Evolutionary conservation across 2,113 vertebrate species (phyloP).

Genomic region (Rattus rattus): DNA sequence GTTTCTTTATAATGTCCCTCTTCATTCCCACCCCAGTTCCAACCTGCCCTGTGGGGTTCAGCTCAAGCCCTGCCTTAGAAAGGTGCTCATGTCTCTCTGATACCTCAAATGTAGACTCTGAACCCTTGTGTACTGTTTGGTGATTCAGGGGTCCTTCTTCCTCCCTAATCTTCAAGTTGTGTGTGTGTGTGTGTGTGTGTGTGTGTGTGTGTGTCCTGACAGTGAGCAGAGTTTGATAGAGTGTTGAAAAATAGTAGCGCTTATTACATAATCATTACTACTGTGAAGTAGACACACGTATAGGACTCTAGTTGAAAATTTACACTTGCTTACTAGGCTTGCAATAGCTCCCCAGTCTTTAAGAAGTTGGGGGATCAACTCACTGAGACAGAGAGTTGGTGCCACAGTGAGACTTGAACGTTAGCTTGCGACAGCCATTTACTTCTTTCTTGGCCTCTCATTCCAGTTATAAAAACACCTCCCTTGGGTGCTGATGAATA

Average conservation of each 20-base stretch:
- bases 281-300: not conserved
- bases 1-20: not conserved
- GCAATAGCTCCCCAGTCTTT: not conserved
- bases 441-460: not conserved
- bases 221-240: not conserved
- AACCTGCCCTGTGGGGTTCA: rapidly evolving
- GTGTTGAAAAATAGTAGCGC: not conserved
- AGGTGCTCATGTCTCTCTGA: not conserved
- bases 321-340: not conserved
- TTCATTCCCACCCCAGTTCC: not conserved
- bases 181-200: not conserved
- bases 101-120: not conserved
- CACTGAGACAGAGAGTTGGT: not conserved
- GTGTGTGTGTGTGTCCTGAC: too few species aligned
- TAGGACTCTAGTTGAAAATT: slow-evolving; percentile 25
- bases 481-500: slow-evolving; percentile 58
- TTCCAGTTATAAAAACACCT: slow-evolving; percentile 45
- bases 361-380: not conserved
- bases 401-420: not conserved
- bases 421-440: not conserved
- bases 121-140: not conserved
- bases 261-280: not conserved
- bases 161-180: not conserved
- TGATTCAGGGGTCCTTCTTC: not conserved
- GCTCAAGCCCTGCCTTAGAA: not conserved